Evolutionary conservation across 2,113 vertebrate genomes (phyloP).

Genomic region (Leiothrix lutea): DNA sequence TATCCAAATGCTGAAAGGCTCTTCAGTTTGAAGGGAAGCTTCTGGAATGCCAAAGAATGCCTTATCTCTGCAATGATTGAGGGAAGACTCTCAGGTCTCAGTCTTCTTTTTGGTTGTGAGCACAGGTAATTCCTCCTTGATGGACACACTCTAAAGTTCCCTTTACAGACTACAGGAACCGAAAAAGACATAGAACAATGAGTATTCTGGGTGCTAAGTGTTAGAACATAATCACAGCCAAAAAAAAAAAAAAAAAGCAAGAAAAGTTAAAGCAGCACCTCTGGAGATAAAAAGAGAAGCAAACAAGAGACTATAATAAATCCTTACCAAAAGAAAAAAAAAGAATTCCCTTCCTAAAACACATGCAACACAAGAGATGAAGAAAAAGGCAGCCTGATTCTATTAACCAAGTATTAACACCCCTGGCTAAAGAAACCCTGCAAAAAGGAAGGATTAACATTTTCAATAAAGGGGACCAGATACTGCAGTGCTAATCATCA

Average conservation of each 20-base stretch:
- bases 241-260: background rate
- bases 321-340: conserved; percentile 17
- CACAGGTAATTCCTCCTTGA: background rate
- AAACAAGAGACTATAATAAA: conserved; percentile 5
- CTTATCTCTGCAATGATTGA: background rate
- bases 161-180: background rate
- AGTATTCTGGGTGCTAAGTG: background rate
- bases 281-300: background rate
- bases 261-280: background rate
- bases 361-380: conserved; percentile 37
- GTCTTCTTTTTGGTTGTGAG: background rate
- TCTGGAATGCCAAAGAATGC: background rate
- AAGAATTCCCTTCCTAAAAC: background rate
- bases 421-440: conserved; percentile 49
- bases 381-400: conserved; percentile 46
- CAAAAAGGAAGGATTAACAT: conserved; percentile 64
- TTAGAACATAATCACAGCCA: background rate
- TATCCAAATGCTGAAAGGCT: background rate
- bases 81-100: background rate
- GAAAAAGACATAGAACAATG: background rate
- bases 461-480: conserved; percentile 42
- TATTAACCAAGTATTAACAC: conserved; percentile 61
- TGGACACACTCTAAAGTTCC: background rate
- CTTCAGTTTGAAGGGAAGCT: background rate
- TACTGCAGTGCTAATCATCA: conserved; percentile 44